phyloP scores from a whole-genome alignment of 2,888 invertebrate species.

The Corbicula japonica region DNA sequence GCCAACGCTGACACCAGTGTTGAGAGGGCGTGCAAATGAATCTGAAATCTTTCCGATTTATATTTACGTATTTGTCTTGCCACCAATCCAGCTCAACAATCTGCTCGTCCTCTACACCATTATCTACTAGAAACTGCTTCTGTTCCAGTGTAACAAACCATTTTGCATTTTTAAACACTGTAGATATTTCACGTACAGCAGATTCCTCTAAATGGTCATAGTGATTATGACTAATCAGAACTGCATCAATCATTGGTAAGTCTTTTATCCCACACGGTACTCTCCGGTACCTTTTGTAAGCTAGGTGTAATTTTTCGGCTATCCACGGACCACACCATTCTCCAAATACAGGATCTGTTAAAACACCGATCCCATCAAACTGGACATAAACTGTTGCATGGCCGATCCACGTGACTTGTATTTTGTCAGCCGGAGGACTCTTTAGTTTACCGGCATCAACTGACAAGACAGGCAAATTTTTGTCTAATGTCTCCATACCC shows the following conservation, averaged over 20 bases:
- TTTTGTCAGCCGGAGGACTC: conserved; percentile 70
- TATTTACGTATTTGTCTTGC: conserved; percentile 29
- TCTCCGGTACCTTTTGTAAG: conserved; percentile 85
- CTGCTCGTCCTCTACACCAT: conserved; percentile 71
- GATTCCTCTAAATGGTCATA: conserved; percentile 87
- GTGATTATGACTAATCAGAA: conserved; percentile 87
- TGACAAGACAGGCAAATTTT: no score
- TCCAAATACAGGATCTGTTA: conserved; percentile 88
- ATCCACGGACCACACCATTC: conserved; percentile 41
- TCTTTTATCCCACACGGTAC: conserved; percentile 82
- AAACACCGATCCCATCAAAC: conserved; percentile 85
- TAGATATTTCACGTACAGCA: conserved; percentile 79
- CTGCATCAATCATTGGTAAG: conserved; percentile 86
- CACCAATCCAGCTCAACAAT: conserved; percentile 65
- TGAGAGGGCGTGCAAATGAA: conserved; percentile 87
- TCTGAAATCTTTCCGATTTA: conserved; percentile 17
- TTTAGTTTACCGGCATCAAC: no score
- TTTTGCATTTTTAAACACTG: conserved; percentile 31
- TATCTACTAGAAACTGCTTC: conserved; percentile 80
- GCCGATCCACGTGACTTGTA: conserved; percentile 87
- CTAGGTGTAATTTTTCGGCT: no score
- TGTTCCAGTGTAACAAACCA: conserved; percentile 82
- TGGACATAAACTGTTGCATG: conserved; percentile 87
- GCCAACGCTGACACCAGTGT: conserved; percentile 87
- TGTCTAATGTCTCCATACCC: no score